These are phyloP conservation scores for Iselma pallidipennis DNA, from an alignment of 2,888 invertebrate species.

Conservation along the genomic window DNA sequence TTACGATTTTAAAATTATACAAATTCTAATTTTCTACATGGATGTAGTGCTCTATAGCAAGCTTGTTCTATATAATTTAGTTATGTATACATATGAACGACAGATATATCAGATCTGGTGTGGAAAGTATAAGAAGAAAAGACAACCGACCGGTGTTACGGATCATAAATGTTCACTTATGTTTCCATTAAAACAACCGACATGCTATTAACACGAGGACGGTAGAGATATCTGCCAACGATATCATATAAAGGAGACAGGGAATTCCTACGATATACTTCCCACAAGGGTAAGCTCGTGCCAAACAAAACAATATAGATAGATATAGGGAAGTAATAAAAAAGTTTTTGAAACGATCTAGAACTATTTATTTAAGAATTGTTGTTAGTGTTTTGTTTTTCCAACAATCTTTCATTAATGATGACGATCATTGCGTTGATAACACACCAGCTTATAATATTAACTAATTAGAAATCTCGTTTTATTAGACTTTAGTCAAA, in stretches of 20 bases:
- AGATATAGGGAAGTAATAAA: constrained; percentile 2
- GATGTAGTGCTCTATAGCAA: constrained; percentile 36
- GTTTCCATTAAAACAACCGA: constrained; percentile 57
- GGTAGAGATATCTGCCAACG: constrained; percentile 48
- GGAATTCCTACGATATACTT: constrained; percentile 22
- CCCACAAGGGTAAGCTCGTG: constrained; percentile 30
- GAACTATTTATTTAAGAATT: constrained; percentile 30
- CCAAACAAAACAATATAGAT: constrained; percentile 41
- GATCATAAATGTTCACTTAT: constrained; percentile 58
- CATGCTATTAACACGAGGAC: constrained; percentile 49
- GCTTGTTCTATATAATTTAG: constrained; percentile 23
- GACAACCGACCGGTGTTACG: constrained; percentile 55
- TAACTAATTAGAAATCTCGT: neutral
- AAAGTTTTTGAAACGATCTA: constrained; percentile 15
- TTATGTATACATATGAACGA: constrained; percentile 14
- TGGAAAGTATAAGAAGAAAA: constrained; percentile 31
- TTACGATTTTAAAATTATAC: constrained; percentile 13
- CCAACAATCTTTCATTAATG: neutral
- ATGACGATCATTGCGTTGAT: too few species aligned
- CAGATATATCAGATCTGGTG: constrained; percentile 48
- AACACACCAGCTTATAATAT: neutral
- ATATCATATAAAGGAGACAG: constrained; percentile 32
- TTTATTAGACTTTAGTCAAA: neutral
- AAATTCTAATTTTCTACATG: constrained; percentile 32
- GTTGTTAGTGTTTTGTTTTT: neutral